phyloP scores from a whole-genome alignment of 2,113 vertebrate genomes.

The Eurypyga helias region DNA sequence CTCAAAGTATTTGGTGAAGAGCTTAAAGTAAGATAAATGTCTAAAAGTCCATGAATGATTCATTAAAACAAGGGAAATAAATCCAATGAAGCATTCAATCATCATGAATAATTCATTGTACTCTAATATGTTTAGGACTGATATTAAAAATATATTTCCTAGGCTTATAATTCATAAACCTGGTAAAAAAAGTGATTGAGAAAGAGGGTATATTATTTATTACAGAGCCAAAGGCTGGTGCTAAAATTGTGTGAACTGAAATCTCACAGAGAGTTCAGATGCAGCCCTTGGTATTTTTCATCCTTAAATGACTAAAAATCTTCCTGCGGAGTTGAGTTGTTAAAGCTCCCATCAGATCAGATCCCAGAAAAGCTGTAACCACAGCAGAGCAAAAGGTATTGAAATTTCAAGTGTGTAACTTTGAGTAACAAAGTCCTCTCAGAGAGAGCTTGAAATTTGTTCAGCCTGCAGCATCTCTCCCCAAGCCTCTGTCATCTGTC shows the following conservation, averaged over 20 bases:
- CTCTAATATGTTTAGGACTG: neutral
- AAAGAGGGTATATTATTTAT: neutral
- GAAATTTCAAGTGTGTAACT: conserved; percentile 69
- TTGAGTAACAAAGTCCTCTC: conserved; percentile 75
- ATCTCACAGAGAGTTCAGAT: neutral
- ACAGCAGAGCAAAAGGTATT: neutral
- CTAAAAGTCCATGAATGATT: neutral
- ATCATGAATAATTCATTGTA: conserved; percentile 15
- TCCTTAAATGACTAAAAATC: neutral
- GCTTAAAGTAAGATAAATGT: neutral
- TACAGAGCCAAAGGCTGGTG: neutral
- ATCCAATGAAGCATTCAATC: neutral
- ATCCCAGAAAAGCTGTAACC: neutral
- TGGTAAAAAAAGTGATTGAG: neutral
- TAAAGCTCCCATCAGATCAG: neutral
- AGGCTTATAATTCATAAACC: neutral
- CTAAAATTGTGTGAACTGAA: neutral
- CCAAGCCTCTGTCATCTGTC: conserved; percentile 74
- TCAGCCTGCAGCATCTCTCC: conserved; percentile 77
- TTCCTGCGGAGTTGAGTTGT: neutral
- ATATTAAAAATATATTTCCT: neutral
- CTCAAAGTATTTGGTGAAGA: neutral
- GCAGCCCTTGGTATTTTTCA: neutral
- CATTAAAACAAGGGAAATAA: neutral
- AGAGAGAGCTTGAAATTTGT: conserved; percentile 69